These are phyloP conservation scores for Chunga burmeisteri DNA, from an alignment of 2,113 vertebrate genomes.

Conservation along the genomic window DNA sequence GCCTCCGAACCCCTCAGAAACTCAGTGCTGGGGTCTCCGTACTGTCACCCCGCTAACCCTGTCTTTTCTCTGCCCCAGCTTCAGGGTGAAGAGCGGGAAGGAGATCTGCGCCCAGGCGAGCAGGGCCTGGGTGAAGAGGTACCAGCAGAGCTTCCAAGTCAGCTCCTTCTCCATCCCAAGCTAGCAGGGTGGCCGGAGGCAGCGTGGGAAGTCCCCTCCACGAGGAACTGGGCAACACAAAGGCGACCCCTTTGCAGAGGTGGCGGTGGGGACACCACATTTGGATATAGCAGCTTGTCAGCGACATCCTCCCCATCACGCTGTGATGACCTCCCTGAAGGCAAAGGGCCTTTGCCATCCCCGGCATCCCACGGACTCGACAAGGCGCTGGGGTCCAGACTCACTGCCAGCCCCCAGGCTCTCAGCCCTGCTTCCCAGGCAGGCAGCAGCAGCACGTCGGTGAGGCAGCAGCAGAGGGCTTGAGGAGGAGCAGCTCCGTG, in stretches of 20 bases:
- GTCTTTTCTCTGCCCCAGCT: neutral
- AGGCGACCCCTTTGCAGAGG: neutral
- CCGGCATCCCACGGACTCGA: neutral
- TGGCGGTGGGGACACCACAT: neutral
- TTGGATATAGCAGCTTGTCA: neutral
- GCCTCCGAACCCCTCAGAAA: neutral
- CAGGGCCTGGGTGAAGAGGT: conserved; percentile 39
- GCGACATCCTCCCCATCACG: neutral
- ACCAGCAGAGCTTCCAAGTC: conserved; percentile 44
- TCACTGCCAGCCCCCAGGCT: neutral
- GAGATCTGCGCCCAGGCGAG: conserved; percentile 38
- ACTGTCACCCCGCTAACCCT: neutral
- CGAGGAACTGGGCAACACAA: fast-evolving
- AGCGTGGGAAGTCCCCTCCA: fast-evolving
- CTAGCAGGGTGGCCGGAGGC: fast-evolving
- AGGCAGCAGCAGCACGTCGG: neutral
- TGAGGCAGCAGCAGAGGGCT: neutral
- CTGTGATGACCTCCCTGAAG: neutral
- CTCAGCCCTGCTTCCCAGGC: fast-evolving
- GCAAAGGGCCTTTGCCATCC: neutral
- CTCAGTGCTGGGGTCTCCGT: fast-evolving
- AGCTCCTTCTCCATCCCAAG: conserved; percentile 59
- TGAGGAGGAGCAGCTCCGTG: neutral
- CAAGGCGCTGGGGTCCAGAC: neutral
- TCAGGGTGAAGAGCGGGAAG: conserved; percentile 26